Evolutionary conservation across 2,797 vertebrate species (phyloP).

Genomic region (Adrianichthys oophorus): DNA sequence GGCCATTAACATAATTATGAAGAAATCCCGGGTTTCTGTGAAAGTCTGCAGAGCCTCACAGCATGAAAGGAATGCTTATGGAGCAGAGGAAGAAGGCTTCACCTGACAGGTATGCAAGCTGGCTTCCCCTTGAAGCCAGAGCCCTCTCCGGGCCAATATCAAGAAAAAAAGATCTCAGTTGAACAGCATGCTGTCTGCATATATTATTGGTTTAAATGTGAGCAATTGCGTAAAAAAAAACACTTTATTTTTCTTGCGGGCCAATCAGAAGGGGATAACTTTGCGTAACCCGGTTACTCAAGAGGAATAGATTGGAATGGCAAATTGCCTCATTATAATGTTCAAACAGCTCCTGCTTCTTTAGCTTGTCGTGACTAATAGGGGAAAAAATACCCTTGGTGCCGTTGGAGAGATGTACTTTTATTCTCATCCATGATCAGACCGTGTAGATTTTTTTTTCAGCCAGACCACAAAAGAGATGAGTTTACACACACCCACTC

Average conservation of each 20-base stretch:
- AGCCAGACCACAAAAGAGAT: slow-evolving; percentile 66
- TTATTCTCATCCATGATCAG: slow-evolving; percentile 53
- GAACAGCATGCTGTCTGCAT: neutral
- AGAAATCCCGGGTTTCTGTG: slow-evolving; percentile 64
- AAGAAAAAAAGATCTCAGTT: slow-evolving; percentile 14
- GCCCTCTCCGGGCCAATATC: slow-evolving; percentile 51
- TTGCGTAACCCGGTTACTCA: slow-evolving; percentile 25
- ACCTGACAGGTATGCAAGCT: slow-evolving; percentile 24
- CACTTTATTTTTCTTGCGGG: slow-evolving; percentile 18
- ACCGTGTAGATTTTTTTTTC: slow-evolving; percentile 46
- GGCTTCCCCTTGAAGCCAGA: slow-evolving; percentile 36
- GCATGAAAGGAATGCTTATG: slow-evolving; percentile 73
- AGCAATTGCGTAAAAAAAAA: slow-evolving; percentile 9
- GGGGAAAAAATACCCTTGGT: slow-evolving; percentile 33
- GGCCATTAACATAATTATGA: slow-evolving; percentile 78
- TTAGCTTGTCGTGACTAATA: slow-evolving; percentile 48
- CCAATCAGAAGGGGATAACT: slow-evolving; percentile 15
- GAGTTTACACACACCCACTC: slow-evolving; percentile 63
- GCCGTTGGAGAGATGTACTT: slow-evolving; percentile 45
- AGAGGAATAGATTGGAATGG: slow-evolving; percentile 22
- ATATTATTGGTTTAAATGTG: slow-evolving; percentile 9
- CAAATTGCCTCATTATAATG: slow-evolving; percentile 41
- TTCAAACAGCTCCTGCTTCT: slow-evolving; percentile 45
- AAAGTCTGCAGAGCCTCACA: slow-evolving; percentile 66
- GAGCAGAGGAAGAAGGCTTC: slow-evolving; percentile 52